A percentile compares a stretch with the other conserved stretches of the same genome.
Conservation (phyloP, 2,797 vertebrate species). For the Onychomys arenicola region DNA sequence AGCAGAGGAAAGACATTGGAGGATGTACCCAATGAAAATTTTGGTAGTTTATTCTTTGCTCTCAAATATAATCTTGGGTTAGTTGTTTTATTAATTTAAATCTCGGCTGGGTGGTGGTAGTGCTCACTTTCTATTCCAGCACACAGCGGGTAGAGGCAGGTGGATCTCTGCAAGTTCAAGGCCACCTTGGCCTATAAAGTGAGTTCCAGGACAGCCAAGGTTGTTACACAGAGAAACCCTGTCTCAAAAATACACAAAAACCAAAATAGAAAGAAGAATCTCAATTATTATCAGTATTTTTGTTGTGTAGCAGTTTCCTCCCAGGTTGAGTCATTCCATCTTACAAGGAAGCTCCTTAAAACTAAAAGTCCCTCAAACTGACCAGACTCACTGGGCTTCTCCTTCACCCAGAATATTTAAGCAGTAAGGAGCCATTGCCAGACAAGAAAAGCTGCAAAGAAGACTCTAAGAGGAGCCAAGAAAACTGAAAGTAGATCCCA, state of each 20-base stretch:
- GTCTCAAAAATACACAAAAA: no score
- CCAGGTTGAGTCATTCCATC: neutral
- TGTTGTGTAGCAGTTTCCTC: neutral
- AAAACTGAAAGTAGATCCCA: neutral
- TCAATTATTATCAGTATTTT: neutral
- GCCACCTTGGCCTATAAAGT: no score
- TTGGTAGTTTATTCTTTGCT: neutral
- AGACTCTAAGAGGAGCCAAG: neutral
- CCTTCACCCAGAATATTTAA: neutral
- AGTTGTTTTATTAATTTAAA: conserved; percentile 28
- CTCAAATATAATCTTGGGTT: conserved; percentile 23
- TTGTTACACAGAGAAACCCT: no score
- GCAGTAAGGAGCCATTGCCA: neutral
- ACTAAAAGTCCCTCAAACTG: neutral
- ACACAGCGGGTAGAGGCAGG: no score
- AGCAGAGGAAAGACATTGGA: neutral
- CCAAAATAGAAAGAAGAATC: neutral
- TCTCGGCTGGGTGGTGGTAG: no score
- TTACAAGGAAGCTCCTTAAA: neutral
- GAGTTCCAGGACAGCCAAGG: no score
- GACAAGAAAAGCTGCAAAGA: neutral
- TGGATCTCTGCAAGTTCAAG: no score
- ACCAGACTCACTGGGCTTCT: neutral
- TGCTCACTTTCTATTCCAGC: no score
- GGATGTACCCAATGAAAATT: neutral